Conservation (phyloP, 2,888 invertebrate genomes). For the Coenonympha glycerion region DNA sequence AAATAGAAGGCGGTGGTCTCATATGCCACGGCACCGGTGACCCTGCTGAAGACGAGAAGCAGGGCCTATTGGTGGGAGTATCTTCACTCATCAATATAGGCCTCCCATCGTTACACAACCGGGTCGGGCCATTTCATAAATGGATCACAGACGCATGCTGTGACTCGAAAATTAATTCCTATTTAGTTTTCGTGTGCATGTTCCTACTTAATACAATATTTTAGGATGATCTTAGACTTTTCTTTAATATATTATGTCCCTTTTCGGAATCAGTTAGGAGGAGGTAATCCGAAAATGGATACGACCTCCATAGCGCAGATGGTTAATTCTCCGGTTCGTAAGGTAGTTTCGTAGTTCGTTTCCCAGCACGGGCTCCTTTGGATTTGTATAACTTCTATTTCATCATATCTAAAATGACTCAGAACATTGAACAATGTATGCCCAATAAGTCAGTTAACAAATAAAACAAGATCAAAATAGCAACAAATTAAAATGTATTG, state of each 20-base stretch:
- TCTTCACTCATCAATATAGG: constrained; percentile 40
- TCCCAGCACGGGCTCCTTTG: too few species aligned
- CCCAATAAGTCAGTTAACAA: constrained; percentile 17
- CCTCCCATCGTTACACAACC: constrained; percentile 44
- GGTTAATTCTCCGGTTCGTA: too few species aligned
- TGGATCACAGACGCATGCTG: constrained; percentile 38
- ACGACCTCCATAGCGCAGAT: too few species aligned
- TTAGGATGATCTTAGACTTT: too few species aligned
- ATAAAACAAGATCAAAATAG: constrained; percentile 44
- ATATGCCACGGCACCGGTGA: constrained; percentile 51
- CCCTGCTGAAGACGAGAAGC: constrained; percentile 36
- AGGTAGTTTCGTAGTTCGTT: too few species aligned
- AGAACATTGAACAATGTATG: too few species aligned
- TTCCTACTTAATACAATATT: neutral
- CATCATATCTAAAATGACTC: too few species aligned
- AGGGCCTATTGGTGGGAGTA: constrained; percentile 51
- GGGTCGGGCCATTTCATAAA: constrained; percentile 38
- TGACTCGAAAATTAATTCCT: neutral
- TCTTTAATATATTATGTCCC: too few species aligned
- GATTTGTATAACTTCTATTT: too few species aligned
- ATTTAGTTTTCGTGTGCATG: neutral
- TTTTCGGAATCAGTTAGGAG: too few species aligned
- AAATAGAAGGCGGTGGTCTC: constrained; percentile 50
- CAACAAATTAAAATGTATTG: constrained; percentile 35
- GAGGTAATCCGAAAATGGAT: too few species aligned